These are phyloP conservation scores for Poeciliopsis occidentalis DNA, from an alignment of 2,113 vertebrate species.

Conservation along the genomic window DNA sequence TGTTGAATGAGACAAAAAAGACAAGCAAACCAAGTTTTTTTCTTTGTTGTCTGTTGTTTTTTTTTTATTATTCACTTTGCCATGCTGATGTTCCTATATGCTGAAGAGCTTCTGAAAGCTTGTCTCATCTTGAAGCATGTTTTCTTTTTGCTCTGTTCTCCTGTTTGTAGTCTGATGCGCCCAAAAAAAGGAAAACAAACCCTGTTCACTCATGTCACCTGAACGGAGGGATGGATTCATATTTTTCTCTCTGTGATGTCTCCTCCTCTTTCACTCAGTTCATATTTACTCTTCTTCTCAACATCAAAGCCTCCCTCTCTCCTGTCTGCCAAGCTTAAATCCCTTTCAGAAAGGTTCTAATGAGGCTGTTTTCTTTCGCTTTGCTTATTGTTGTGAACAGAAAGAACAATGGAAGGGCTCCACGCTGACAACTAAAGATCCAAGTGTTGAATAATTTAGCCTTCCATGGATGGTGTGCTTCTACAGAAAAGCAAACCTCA, in stretches of 20 bases:
- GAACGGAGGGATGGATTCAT: slow-evolving; percentile 16
- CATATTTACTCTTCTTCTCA: slow-evolving; percentile 5
- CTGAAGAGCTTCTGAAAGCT: slow-evolving; percentile 2
- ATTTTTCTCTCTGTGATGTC: neutral
- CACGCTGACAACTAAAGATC: neutral
- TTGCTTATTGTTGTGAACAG: neutral
- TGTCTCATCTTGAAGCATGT: slow-evolving; percentile 5
- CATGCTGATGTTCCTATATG: neutral
- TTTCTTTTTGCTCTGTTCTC: slow-evolving; percentile 12
- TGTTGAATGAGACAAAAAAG: slow-evolving; percentile 7
- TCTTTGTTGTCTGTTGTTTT: slow-evolving; percentile 5
- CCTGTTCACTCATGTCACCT: slow-evolving; percentile 25
- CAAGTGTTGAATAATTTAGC: neutral
- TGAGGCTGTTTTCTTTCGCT: neutral
- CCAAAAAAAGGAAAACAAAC: neutral
- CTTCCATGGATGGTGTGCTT: neutral
- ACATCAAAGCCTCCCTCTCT: slow-evolving; percentile 50
- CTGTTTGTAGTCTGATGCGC: slow-evolving; percentile 27
- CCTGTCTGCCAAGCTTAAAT: slow-evolving; percentile 21
- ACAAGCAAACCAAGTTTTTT: neutral
- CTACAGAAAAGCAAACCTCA: too few species aligned
- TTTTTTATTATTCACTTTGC: slow-evolving; percentile 9
- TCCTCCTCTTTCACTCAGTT: slow-evolving; percentile 5
- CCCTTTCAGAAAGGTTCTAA: slow-evolving; percentile 4
- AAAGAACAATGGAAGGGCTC: slow-evolving; percentile 5